These are phyloP conservation scores for Stichodactyla mertensii DNA, from an alignment of 64 coral and sea anemone species.

Conservation along the genomic window DNA sequence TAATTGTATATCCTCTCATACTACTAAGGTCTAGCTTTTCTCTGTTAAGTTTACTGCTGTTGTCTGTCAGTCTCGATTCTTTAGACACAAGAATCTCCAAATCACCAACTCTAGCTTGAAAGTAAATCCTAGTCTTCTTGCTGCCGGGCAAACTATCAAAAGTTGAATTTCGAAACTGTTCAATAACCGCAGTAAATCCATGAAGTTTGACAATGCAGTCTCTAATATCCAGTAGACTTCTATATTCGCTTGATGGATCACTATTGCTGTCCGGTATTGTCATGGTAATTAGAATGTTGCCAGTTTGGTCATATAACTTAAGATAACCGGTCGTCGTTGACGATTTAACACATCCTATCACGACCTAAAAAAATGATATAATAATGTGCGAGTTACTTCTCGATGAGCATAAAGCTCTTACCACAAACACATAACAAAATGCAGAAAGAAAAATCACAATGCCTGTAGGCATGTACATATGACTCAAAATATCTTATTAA, in stretches of 20 bases:
- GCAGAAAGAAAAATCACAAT: no score
- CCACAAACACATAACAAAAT: no score
- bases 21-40: background rate
- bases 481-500: no score
- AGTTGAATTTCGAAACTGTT: slow-evolving; percentile 29
- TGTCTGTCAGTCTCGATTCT: background rate
- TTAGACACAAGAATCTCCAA: slow-evolving; percentile 23
- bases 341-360: background rate
- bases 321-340: slow-evolving; percentile 4
- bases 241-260: background rate
- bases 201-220: slow-evolving; percentile 37
- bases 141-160: background rate
- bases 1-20: background rate
- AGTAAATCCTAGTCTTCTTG: slow-evolving; percentile 21
- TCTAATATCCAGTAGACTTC: background rate
- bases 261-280: background rate
- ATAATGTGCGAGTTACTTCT: no score
- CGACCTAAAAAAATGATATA: background rate
- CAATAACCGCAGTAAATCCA: slow-evolving; percentile 60
- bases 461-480: no score
- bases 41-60: background rate
- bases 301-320: slow-evolving; percentile 13
- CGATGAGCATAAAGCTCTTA: no score
- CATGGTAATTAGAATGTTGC: background rate
- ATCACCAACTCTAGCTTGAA: slow-evolving; percentile 55